Base-by-base conservation (phyloP, 2,797 vertebrate genomes). In the Carcharodon carcharias region DNA sequence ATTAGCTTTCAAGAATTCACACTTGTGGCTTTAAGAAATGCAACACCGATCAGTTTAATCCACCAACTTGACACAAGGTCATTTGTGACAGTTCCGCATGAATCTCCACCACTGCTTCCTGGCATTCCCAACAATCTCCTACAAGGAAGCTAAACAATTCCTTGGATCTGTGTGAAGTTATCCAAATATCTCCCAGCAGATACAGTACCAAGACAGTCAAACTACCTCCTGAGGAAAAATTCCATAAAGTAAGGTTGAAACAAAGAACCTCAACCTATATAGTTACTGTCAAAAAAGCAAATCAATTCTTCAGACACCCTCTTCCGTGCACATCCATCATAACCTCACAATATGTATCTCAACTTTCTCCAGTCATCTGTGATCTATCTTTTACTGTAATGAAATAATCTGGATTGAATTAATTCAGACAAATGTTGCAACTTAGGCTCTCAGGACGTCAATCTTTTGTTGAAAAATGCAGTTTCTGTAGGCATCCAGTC, bases 151-250 rank as follows among this genome's bases (percentile, higher is more conserved):
- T 67, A 93, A 93, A 93, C 91, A 93, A 93, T 67, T 45, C 61
- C 18, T 67, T 93, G 11, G 40, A 93, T 40, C 91, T 67, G 61
- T 67, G n/a, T 67, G 63, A 93, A 93, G 61, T 93, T 93, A 93
- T 93, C 91, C n/a, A 93, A 67, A 93, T 63, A 93, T 93, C 91
- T 12, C 91, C 23, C 91, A 93, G 40, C n/a, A 93, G 61, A 93
- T 77, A 77, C 71, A 77, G 71, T 67, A 93, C 6, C 18, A 93
- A 45, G 63, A 45, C 91, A 45, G 26, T 67, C 88, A 91, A 35
- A 91, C 61, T 91, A 58, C 54, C 88, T 91, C 88, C 88, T 4
- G 4, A 61, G 88, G 88, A 91, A 91, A 91, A 61, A 9, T 91
- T 61, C 40, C 23, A 45, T 67, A 45, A 93, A 92, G 16, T 5